A percentile compares a stretch with the other conserved stretches of the same genome.
These are phyloP conservation scores for Bombylius major DNA, from an alignment of 2,888 invertebrate genomes.

Conservation along the genomic window DNA sequence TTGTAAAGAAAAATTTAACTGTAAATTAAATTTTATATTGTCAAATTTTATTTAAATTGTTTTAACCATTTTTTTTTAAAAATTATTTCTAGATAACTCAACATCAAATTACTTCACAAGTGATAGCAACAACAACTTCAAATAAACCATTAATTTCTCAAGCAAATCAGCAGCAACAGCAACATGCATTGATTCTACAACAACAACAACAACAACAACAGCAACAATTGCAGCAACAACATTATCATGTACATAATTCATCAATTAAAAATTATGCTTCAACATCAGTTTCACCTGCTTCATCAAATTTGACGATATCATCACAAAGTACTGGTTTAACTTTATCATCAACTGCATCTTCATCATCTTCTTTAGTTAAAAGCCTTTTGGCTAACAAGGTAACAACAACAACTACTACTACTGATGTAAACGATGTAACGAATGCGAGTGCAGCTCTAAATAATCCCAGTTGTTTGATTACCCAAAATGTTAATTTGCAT, in stretches of 20 bases:
- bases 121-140: conserved; percentile 8
- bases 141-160: conserved; percentile 11
- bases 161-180: conserved; percentile 13
- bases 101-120: conserved; percentile 6
- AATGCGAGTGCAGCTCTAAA: conserved; percentile 26
- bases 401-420: conserved; percentile 31
- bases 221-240: neutral
- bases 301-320: neutral
- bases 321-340: neutral
- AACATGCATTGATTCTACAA: neutral
- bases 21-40: conserved; percentile 2
- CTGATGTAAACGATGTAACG: conserved; percentile 20
- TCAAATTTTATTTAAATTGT: neutral
- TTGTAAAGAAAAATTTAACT: neutral
- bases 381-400: conserved; percentile 91
- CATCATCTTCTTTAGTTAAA: conserved; percentile 72
- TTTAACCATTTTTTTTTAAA: neutral
- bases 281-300: neutral
- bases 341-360: neutral
- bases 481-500: conserved; percentile 25
- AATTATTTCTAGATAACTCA: neutral
- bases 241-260: too few relatives aligned
- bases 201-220: conserved; percentile 6
- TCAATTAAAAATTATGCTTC: neutral
- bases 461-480: conserved; percentile 28